A percentile compares a stretch with the other conserved stretches of the same genome.
phyloP scores from a whole-genome alignment of 2,113 vertebrate species.

The Mixornis gularis region DNA sequence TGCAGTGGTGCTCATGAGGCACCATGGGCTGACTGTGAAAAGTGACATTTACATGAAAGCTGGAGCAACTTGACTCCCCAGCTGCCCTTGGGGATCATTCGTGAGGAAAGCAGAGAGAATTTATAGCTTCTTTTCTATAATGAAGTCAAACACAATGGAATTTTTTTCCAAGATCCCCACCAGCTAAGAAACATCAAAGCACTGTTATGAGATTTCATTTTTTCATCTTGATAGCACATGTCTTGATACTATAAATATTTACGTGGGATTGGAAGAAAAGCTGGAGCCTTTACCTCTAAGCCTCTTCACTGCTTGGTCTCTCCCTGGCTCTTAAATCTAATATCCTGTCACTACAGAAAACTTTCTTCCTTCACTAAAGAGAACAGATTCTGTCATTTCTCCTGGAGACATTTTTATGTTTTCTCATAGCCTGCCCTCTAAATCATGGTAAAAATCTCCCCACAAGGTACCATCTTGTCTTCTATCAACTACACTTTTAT shows the following conservation, averaged over 20 bases:
- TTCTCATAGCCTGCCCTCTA: constrained; percentile 3
- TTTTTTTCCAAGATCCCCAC: background rate
- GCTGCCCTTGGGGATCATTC: background rate
- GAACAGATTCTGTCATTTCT: constrained; percentile 25
- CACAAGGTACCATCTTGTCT: background rate
- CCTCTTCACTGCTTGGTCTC: background rate
- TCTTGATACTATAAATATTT: constrained; percentile 33
- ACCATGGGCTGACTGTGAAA: fast-evolving
- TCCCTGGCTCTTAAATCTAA: constrained; percentile 20
- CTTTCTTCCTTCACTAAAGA: background rate
- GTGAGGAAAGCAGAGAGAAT: background rate
- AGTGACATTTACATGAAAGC: background rate
- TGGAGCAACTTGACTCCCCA: background rate
- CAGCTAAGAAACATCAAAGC: constrained; percentile 2
- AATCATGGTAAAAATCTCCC: constrained; percentile 17
- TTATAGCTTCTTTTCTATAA: background rate
- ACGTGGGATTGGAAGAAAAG: constrained; percentile 15
- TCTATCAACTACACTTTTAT: background rate
- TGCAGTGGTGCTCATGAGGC: background rate
- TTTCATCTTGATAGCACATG: constrained; percentile 2
- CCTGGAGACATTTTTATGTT: background rate
- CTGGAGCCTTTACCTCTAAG: constrained; percentile 11
- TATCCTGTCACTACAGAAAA: constrained; percentile 14
- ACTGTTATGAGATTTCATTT: background rate
- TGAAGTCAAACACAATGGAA: background rate